Conservation (phyloP, 2,113 vertebrate species). For the Tupaia tana region DNA sequence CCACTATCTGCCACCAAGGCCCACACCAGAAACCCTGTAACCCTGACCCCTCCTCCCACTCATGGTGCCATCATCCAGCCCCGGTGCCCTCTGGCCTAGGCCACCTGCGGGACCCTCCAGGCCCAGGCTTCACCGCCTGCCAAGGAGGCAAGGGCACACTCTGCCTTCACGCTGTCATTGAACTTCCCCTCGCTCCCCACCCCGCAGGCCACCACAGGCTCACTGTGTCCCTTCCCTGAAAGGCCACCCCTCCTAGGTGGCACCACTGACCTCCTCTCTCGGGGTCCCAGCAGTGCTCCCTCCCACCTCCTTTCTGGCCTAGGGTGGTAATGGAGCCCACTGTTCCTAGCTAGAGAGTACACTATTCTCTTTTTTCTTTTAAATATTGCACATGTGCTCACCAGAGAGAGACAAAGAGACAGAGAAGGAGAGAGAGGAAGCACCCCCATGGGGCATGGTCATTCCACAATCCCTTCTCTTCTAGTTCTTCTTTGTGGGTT, state of each 20-base stretch:
- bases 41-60: background rate
- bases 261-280: background rate
- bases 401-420: too few species aligned
- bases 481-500: too few species aligned
- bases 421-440: too few species aligned
- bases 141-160: too few species aligned
- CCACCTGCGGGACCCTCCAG: background rate
- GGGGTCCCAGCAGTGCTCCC: background rate
- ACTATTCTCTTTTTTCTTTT: background rate
- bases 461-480: too few species aligned
- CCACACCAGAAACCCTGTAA: background rate
- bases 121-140: too few species aligned
- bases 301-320: background rate
- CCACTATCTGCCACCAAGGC: background rate
- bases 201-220: background rate
- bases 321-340: background rate
- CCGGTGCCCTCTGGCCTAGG: background rate
- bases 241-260: background rate
- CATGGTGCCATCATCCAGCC: background rate
- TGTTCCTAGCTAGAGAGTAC: background rate
- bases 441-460: too few species aligned
- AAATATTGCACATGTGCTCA: too few species aligned
- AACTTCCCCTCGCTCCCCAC: background rate
- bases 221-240: background rate
- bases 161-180: fast-evolving